Percentiles rank a stretch among this genome's conserved stretches.
These are phyloP conservation scores for Schizopygopsis malacanthus DNA, from an alignment of 2,797 vertebrate genomes.

Conservation along the genomic window DNA sequence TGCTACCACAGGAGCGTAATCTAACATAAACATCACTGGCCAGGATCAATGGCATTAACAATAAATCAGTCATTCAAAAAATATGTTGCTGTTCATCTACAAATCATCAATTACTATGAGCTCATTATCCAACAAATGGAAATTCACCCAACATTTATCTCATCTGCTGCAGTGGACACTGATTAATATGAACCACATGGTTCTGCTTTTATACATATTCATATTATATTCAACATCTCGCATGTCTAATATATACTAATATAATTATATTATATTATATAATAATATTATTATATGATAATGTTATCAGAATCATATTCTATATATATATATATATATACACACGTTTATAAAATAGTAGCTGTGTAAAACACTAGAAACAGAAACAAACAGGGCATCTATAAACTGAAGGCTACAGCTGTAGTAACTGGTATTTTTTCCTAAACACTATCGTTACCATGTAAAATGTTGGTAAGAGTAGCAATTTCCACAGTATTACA, in stretches of 20 bases:
- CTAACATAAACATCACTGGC: slow-evolving; percentile 25
- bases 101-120: background rate
- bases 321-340: background rate
- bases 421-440: background rate
- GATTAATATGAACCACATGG: too few relatives aligned
- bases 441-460: background rate
- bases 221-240: too few relatives aligned
- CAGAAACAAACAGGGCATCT: too few relatives aligned
- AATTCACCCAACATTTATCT: background rate
- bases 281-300: too few relatives aligned
- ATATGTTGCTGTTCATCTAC: background rate
- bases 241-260: too few relatives aligned
- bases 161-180: background rate
- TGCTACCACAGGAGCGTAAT: background rate
- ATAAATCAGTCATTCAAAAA: background rate
- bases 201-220: too few relatives aligned
- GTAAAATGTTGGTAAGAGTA: background rate
- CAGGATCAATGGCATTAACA: slow-evolving; percentile 15
- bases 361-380: background rate
- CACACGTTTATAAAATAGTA: background rate
- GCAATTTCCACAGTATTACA: slow-evolving; percentile 20
- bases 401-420: background rate
- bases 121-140: background rate
- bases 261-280: too few relatives aligned
- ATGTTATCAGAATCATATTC: too few relatives aligned